Percentiles rank a stretch among this genome's conserved stretches.
These are phyloP conservation scores for Biston betularia DNA, from an alignment of 2,888 invertebrate species.

Conservation along the genomic window DNA sequence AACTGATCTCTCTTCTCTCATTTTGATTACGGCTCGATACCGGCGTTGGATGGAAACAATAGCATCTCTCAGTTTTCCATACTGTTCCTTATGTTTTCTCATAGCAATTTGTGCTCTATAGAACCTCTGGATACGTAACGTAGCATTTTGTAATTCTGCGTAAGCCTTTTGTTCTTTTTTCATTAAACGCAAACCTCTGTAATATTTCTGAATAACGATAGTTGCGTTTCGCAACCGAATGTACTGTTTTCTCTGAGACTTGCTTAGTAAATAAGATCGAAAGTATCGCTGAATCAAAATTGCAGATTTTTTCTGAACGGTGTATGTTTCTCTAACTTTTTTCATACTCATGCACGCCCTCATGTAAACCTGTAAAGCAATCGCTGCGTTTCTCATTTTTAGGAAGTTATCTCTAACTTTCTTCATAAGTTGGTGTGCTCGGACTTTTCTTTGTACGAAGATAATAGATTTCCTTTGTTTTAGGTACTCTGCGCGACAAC, in stretches of 20 bases:
- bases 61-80: conserved; percentile 58
- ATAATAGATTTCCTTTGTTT: conserved; percentile 63
- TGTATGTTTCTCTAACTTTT: conserved; percentile 54
- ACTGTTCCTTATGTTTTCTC: conserved; percentile 54
- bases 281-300: conserved; percentile 53
- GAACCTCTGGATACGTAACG: conserved; percentile 64
- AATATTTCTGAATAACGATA: conserved; percentile 68
- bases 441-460: conserved; percentile 81
- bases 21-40: conserved; percentile 69
- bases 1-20: conserved; percentile 60
- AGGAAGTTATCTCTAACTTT: conserved; percentile 68
- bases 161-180: conserved; percentile 57
- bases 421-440: conserved; percentile 72
- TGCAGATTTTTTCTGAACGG: conserved; percentile 57
- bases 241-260: conserved; percentile 50
- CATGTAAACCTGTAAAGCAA: conserved; percentile 80
- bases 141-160: conserved; percentile 51
- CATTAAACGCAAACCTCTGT: conserved; percentile 71
- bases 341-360: conserved; percentile 69
- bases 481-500: conserved; percentile 68
- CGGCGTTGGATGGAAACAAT: conserved; percentile 71
- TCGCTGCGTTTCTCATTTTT: conserved; percentile 62
- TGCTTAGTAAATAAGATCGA: conserved; percentile 51
- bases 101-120: conserved; percentile 69
- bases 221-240: conserved; percentile 50